Percentiles rank a stretch among this genome's conserved stretches.
phyloP scores from a whole-genome alignment of 2,888 invertebrate genomes.

The Cryptocephalus moraei region DNA sequence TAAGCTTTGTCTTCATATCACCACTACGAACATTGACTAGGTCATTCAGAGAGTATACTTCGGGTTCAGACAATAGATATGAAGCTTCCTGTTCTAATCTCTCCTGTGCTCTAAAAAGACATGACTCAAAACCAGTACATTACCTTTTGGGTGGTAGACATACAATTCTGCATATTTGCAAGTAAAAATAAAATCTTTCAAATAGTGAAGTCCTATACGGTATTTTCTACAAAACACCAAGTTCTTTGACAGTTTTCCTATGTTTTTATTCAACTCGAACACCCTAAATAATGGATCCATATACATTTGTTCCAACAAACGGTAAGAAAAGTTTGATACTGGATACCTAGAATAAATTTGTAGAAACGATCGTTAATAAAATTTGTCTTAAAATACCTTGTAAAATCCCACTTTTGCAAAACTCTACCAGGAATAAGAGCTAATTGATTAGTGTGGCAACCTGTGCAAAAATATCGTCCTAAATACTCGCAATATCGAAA shows the following conservation, averaged over 20 bases:
- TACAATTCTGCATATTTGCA: slow-evolving; percentile 60
- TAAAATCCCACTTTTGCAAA: slow-evolving; percentile 54
- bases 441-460: slow-evolving; percentile 71
- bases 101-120: slow-evolving; percentile 42
- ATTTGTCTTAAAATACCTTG: slow-evolving; percentile 41
- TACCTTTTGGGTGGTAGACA: slow-evolving; percentile 19
- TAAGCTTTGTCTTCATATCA: slow-evolving; percentile 46
- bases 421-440: slow-evolving; percentile 61
- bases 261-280: slow-evolving; percentile 55
- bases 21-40: slow-evolving; percentile 54
- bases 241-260: slow-evolving; percentile 53
- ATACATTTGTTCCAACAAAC: slow-evolving; percentile 65
- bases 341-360: slow-evolving; percentile 47
- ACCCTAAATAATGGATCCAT: slow-evolving; percentile 69
- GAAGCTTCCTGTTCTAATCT: slow-evolving; percentile 46
- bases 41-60: slow-evolving; percentile 64
- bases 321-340: slow-evolving; percentile 73
- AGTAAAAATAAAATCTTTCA: slow-evolving; percentile 59
- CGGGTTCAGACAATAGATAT: slow-evolving; percentile 53
- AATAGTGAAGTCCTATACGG: slow-evolving; percentile 55
- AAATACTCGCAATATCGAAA: slow-evolving; percentile 77
- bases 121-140: not conserved
- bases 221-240: slow-evolving; percentile 51
- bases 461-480: slow-evolving; percentile 77
- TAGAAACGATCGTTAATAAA: not conserved